These are phyloP conservation scores for Monoplex corrugatus DNA, from an alignment of 2,888 invertebrate species.

Conservation along the genomic window DNA sequence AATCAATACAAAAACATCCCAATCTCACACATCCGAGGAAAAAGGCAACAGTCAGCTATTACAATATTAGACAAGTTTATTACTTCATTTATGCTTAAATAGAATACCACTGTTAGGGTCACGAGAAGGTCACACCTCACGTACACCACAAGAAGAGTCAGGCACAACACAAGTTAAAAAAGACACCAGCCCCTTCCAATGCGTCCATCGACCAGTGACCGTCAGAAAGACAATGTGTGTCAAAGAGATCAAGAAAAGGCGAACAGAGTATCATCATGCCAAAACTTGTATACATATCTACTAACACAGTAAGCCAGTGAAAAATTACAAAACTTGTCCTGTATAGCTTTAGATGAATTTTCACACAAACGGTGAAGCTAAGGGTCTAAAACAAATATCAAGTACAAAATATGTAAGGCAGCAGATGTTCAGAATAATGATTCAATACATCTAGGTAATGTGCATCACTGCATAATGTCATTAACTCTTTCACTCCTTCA, in stretches of 20 bases:
- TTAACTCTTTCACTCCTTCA: too few relatives aligned
- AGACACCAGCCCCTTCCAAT: not conserved
- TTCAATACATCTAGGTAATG: too few relatives aligned
- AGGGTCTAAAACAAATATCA: not conserved
- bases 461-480: too few relatives aligned
- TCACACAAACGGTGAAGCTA: not conserved
- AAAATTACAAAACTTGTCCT: slow-evolving; percentile 28
- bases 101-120: slow-evolving; percentile 16
- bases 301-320: slow-evolving; percentile 26
- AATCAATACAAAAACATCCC: not conserved
- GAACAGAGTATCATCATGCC: not conserved
- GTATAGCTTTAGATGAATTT: not conserved
- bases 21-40: not conserved
- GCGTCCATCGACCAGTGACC: not conserved
- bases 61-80: not conserved
- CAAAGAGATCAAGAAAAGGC: slow-evolving; percentile 4
- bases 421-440: not conserved
- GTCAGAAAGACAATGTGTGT: not conserved
- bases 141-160: not conserved
- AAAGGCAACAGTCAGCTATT: not conserved
- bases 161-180: slow-evolving; percentile 27
- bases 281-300: not conserved
- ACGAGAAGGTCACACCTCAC: not conserved
- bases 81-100: slow-evolving; percentile 33
- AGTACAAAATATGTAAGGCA: slow-evolving; percentile 11